Base-by-base conservation (phyloP, 2,113 vertebrate genomes). In the Microtus ochrogaster region DNA sequence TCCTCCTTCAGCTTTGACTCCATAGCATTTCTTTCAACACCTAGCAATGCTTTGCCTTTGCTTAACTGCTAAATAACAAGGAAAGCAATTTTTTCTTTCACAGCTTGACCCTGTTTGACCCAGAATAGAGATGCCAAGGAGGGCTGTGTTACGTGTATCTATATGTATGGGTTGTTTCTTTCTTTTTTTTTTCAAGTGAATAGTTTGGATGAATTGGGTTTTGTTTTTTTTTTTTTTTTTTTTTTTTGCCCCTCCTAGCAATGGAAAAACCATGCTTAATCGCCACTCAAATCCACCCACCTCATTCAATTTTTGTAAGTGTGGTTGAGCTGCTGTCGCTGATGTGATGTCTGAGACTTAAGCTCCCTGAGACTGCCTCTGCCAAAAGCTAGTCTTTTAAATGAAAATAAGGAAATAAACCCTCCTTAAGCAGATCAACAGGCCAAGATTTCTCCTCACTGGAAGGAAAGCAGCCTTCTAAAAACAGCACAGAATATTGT, bases 371-470 rank as follows among this genome's bases (percentile, higher is more conserved):
- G 13, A 65, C 90, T 96, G 49, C n/a, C 85, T 68, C 86, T 97
- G 94, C 63, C 66, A 12, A 77, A 95, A 96, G 79, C 58, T 6
- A 3, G 73, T 97, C 83, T 94, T 68, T 95, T 97, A 92, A 95
- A 96, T 94, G 97, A 83, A 83, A 98, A 92, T 73, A 96, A 92
- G 63, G 90, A 98, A 97, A 95, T 47, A 96, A 97, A 93, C 24
- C 72, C 16, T 90, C 79, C 72, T 92, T 65, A 88, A 94, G 47
- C 7, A 95, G 30, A 93, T 74, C 55, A 89, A 21, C 33, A 84
- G 39, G 17, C 16, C 65, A 74, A 63, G 19, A 76, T 95, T 91
- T 84, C 89, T 94, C 47, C 84, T 95, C 88, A 66, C 70, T 81
- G 44, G 77, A 82, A 95, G 19, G 39, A 66, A 91, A 77, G 90